Conservation (phyloP, 1,140 invertebrate genomes). For the Goniozus legneri region DNA sequence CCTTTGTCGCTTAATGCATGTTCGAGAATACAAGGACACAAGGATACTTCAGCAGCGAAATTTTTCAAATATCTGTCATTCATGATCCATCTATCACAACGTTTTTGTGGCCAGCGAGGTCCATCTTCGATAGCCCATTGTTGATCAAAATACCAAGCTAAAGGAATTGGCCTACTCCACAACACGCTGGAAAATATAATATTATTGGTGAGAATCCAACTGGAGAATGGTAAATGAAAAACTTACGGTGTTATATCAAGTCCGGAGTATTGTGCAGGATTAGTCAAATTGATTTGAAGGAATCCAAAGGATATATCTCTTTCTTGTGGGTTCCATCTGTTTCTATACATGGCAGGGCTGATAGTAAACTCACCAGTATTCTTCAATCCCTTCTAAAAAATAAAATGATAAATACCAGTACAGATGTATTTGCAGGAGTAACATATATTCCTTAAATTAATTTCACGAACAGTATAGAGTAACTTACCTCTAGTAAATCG, state of each 20-base stretch:
- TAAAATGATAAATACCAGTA: background rate
- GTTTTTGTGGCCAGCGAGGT: slow-evolving; percentile 70
- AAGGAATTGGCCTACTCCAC: slow-evolving; percentile 87
- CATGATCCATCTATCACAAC: slow-evolving; percentile 87
- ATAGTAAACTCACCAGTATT: slow-evolving; percentile 70
- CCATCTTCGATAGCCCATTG: slow-evolving; percentile 82
- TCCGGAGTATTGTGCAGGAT: slow-evolving; percentile 67
- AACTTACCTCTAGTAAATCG: slow-evolving; percentile 46
- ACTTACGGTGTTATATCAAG: slow-evolving; percentile 73
- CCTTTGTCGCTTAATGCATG: slow-evolving; percentile 91
- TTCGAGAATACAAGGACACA: slow-evolving; percentile 88
- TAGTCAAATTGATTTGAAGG: slow-evolving; percentile 84
- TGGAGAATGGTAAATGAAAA: background rate
- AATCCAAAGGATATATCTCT: slow-evolving; percentile 83
- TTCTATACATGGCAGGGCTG: slow-evolving; percentile 64
- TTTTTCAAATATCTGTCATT: slow-evolving; percentile 84
- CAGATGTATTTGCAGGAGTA: background rate
- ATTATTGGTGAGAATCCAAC: slow-evolving; percentile 13
- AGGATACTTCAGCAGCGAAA: slow-evolving; percentile 78
- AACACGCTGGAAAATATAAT: slow-evolving; percentile 58
- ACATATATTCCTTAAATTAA: background rate
- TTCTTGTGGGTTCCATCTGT: slow-evolving; percentile 64
- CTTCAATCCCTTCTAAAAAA: slow-evolving; percentile 58
- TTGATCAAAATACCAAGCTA: slow-evolving; percentile 87
- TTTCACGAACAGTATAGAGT: background rate